A percentile compares a stretch with the other conserved stretches of the same genome.
Evolutionary conservation across 2,797 vertebrate species (phyloP).

Genomic region (Eulemur coronatus): DNA sequence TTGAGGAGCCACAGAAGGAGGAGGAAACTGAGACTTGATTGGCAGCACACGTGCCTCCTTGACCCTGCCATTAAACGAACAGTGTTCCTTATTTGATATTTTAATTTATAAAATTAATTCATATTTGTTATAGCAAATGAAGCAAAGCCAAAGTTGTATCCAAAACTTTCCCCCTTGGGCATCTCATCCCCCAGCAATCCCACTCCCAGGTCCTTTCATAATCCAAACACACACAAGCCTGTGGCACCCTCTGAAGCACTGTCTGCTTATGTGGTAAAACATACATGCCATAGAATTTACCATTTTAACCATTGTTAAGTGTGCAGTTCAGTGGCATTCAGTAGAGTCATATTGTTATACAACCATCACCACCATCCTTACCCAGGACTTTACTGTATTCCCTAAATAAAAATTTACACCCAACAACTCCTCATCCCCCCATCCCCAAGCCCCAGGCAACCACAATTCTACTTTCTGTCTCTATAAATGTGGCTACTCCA

Average conservation of each 20-base stretch:
- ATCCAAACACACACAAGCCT: not conserved
- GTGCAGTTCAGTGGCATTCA: not conserved
- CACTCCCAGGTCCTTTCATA: not conserved
- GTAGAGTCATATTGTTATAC: not conserved
- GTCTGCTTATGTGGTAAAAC: not conserved
- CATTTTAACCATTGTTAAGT: not conserved
- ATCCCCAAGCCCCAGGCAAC: too few relatives aligned
- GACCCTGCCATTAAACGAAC: not conserved
- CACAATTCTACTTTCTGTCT: not conserved
- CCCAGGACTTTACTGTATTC: not conserved
- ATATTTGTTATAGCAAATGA: not conserved
- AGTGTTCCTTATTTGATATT: not conserved
- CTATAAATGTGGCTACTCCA: not conserved
- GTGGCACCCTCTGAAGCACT: accelerated
- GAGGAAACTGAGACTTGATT: not conserved
- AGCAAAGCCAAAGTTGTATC: not conserved
- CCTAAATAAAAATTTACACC: not conserved
- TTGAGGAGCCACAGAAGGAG: not conserved
- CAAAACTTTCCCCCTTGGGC: not conserved
- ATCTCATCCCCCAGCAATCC: not conserved
- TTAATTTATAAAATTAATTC: not conserved
- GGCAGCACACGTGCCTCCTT: not conserved
- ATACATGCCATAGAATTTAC: not conserved
- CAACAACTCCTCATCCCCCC: too few relatives aligned
- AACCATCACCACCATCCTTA: not conserved